Evolutionary conservation across 2,888 invertebrate species (phyloP).

Genomic region (Hartigia nigra): DNA sequence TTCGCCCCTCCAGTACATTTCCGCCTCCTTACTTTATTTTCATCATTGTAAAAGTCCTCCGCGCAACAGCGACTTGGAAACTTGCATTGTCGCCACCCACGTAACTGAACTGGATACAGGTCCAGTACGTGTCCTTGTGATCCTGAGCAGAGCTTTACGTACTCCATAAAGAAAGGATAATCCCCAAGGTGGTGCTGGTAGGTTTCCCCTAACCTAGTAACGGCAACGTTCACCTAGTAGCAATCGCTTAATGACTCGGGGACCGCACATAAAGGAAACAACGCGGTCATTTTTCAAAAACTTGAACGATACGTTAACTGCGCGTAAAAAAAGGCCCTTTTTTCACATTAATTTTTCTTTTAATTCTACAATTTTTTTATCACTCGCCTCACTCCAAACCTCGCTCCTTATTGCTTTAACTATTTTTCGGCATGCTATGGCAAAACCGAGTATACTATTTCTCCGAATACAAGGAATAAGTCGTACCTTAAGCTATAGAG

Average conservation of each 20-base stretch:
- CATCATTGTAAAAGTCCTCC: background rate
- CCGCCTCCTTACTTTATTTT: background rate
- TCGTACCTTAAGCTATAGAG: background rate
- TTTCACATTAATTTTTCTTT: background rate
- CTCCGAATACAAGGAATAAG: background rate
- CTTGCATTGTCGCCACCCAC: background rate
- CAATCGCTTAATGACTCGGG: background rate
- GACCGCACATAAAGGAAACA: background rate
- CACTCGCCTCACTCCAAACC: background rate
- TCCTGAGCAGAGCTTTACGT: background rate
- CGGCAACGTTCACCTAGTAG: background rate
- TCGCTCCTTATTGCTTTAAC: background rate
- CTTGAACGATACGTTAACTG: background rate
- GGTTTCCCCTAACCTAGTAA: background rate
- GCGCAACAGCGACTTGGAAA: background rate
- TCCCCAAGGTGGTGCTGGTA: background rate
- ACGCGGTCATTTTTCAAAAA: background rate
- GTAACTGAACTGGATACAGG: background rate
- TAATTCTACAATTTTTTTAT: conserved; percentile 17
- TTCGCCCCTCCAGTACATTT: background rate
- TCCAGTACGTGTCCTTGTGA: background rate
- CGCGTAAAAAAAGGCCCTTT: background rate
- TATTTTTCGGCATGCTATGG: background rate
- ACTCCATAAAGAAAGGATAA: background rate
- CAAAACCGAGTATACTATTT: background rate